Conservation (phyloP, 2,797 vertebrate species). For the Brachyalestes nurse region DNA sequence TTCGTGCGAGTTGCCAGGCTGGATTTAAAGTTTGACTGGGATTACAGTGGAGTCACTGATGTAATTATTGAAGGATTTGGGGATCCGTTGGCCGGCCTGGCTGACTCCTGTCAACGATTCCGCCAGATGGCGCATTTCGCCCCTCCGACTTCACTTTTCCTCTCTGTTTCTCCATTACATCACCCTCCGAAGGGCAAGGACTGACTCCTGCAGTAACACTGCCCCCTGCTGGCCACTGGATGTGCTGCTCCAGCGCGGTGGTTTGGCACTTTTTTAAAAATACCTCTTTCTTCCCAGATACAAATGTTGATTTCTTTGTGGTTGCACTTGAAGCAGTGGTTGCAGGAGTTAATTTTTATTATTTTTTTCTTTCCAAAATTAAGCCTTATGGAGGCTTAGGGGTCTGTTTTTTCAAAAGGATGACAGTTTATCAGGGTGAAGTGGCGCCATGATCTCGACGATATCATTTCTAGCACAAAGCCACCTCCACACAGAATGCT, state of each 20-base stretch:
- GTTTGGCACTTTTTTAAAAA: not conserved
- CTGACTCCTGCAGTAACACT: slow-evolving; percentile 5
- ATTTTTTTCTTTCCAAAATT: not conserved
- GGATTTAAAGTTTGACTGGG: slow-evolving; percentile 37
- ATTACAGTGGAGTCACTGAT: slow-evolving; percentile 39
- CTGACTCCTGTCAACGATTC: not conserved
- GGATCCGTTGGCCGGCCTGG: slow-evolving; percentile 19
- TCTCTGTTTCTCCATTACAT: slow-evolving; percentile 3
- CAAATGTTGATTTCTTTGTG: not conserved
- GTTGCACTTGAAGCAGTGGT: too few species aligned
- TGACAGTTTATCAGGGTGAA: not conserved
- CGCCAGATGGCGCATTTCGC: slow-evolving; percentile 19
- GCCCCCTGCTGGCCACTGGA: slow-evolving; percentile 25
- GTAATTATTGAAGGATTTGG: slow-evolving; percentile 37
- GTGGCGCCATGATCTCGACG: not conserved
- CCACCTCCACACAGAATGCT: not conserved
- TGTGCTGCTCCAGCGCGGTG: not conserved
- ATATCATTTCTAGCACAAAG: not conserved
- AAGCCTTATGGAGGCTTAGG: not conserved
- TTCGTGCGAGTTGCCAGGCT: slow-evolving; percentile 16
- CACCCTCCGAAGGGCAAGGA: not conserved
- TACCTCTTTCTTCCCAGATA: not conserved
- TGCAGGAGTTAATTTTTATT: not conserved
- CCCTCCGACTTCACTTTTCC: not conserved
- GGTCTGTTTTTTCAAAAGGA: not conserved